phyloP scores from a whole-genome alignment of 2,888 invertebrate species.

The Elegia similella region DNA sequence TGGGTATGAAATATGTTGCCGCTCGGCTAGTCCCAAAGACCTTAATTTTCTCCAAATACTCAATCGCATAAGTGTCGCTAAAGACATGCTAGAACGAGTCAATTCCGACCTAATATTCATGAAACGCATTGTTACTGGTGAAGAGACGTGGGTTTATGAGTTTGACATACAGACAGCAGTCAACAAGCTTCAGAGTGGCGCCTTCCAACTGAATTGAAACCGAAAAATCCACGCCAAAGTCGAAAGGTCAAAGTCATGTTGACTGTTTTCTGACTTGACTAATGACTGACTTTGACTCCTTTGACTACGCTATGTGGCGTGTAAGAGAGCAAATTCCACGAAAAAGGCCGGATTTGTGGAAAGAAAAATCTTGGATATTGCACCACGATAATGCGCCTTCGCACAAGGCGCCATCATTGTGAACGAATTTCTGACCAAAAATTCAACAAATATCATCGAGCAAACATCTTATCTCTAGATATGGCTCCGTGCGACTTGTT shows the following conservation, averaged over 20 bases:
- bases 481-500: conserved; percentile 12
- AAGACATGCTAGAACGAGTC: too few species aligned
- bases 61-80: neutral
- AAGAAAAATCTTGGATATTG: conserved; percentile 33
- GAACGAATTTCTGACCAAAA: too few species aligned
- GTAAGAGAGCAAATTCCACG: neutral
- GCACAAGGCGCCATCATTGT: too few species aligned
- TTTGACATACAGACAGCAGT: neutral
- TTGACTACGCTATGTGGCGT: neutral
- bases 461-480: conserved; percentile 21
- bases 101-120: conserved; percentile 1
- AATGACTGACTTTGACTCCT: neutral
- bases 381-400: conserved; percentile 35
- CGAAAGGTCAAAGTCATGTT: conserved; percentile 16
- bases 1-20: too few species aligned
- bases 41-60: too few species aligned
- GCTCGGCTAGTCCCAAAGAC: too few species aligned
- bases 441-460: conserved; percentile 25
- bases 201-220: too few species aligned
- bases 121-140: conserved; percentile 9
- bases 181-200: too few species aligned
- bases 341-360: conserved; percentile 29
- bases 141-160: conserved; percentile 11
- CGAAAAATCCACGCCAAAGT: neutral
- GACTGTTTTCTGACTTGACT: neutral